Base-by-base conservation (phyloP, 2,797 vertebrate species). In the Danio tinwini region DNA sequence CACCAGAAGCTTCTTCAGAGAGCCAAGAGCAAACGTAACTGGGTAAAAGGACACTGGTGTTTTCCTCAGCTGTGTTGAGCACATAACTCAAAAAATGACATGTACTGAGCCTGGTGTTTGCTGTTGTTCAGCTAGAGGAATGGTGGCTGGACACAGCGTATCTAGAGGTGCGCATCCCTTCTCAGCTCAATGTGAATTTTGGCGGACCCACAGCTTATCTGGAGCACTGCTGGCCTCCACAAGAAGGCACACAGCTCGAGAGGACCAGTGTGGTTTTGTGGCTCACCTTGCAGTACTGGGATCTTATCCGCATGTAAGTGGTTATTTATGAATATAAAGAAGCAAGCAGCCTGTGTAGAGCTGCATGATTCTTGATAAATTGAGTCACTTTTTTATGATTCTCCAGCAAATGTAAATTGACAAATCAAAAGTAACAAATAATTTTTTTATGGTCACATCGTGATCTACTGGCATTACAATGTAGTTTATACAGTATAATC, bases 131-230 rank as follows among this genome's bases (percentile, higher is more conserved):
- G 98, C 91, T 99, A 88, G 98, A 98, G 84, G 96, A 99, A 39
- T 99, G 98, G 98, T 99, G 97, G 98, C 91, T 97, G 80, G 95
- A 96, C 55, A 73, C 87, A 7, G 95, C 94, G 0, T 99, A 99
- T 84, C 92, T 99, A 85, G 96, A 99, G 80, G 76, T 92, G 12
- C 97, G 97, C 7, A 87, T 91, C 44, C 92, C 97, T 6, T 96
- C 97, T 10, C 97, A 98, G 90, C 91, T 99, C 65, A 89, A 94
- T 59, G 94, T 95, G 78, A 99, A 99, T 85, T 96, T 99, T 1
- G 96, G 81, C 0, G 98, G 98, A 5, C 90, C 97, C 0, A 92
- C 86, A 0, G 86, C 96, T 0, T 95, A 94, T 81, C 81, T 96
- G 86, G 98, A 99, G 59, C 95, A 97, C 89, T 96, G 77, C 88